phyloP scores from a whole-genome alignment of 2,797 vertebrate species.

The Cyclopterus lumpus region DNA sequence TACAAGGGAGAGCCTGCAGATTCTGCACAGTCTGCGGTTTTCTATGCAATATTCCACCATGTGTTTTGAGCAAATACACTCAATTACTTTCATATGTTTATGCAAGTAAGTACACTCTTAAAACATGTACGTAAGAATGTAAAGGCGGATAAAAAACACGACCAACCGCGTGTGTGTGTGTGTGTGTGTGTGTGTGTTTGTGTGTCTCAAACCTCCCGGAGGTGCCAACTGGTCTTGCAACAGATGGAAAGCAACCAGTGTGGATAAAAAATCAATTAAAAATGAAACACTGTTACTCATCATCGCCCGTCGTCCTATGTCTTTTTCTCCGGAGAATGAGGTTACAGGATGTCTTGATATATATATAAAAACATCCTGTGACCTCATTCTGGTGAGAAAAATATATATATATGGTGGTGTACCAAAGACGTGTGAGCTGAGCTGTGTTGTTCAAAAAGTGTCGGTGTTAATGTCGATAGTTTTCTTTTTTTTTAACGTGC shows the following conservation, averaged over 20 bases:
- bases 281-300: constrained; percentile 46
- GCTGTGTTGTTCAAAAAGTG: neutral
- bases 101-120: neutral
- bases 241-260: constrained; percentile 51
- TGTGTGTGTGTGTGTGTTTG: constrained; percentile 11
- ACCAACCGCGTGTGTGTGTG: neutral
- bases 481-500: neutral
- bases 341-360: neutral
- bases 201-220: constrained; percentile 37
- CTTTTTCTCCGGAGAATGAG: constrained; percentile 23
- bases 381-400: too few species aligned
- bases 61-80: constrained; percentile 12
- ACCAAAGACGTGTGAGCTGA: neutral
- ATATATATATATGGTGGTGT: too few species aligned
- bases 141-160: neutral
- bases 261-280: constrained; percentile 11
- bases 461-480: too few species aligned
- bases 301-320: constrained; percentile 31
- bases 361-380: too few species aligned
- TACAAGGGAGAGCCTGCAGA: constrained; percentile 31
- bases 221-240: constrained; percentile 46
- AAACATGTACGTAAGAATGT: neutral
- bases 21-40: constrained; percentile 43
- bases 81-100: constrained; percentile 15
- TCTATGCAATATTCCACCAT: constrained; percentile 17